Evolutionary conservation across 2,113 vertebrate genomes (phyloP).

Genomic region (Cebus imitator): DNA sequence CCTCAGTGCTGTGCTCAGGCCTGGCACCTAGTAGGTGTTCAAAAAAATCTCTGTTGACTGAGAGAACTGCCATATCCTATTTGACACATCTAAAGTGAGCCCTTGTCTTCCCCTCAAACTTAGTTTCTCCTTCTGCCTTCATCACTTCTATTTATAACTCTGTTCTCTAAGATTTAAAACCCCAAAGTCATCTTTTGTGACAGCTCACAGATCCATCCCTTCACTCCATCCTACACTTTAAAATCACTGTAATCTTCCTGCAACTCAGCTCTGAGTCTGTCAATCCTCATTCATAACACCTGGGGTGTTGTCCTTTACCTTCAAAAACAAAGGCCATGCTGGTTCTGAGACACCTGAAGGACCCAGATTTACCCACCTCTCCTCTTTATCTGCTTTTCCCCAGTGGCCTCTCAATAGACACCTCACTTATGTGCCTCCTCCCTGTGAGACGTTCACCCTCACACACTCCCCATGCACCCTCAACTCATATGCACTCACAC

Average conservation of each 20-base stretch:
- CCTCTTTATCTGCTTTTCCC: too few species aligned
- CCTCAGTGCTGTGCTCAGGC: background rate
- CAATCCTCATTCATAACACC: background rate
- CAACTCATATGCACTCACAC: background rate
- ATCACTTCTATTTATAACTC: conserved; percentile 54
- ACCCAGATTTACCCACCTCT: too few species aligned
- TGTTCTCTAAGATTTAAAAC: conserved; percentile 59
- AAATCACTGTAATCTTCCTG: conserved; percentile 54
- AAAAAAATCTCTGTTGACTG: background rate
- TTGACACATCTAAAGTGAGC: background rate
- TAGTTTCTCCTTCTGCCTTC: conserved; percentile 28
- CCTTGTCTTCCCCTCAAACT: conserved; percentile 48
- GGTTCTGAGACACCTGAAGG: fast-evolving
- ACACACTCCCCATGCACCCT: background rate
- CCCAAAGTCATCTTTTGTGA: conserved; percentile 59
- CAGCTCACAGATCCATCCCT: background rate
- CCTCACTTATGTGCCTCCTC: fast-evolving
- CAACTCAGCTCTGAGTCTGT: conserved; percentile 52
- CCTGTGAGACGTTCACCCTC: background rate
- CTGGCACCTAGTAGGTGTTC: background rate
- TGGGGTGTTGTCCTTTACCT: background rate
- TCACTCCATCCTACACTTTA: conserved; percentile 25
- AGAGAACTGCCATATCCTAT: background rate
- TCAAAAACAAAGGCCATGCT: background rate
- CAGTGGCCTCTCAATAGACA: background rate